Conservation (phyloP, 2,888 invertebrate species). For the Sialis fuliginosa region DNA sequence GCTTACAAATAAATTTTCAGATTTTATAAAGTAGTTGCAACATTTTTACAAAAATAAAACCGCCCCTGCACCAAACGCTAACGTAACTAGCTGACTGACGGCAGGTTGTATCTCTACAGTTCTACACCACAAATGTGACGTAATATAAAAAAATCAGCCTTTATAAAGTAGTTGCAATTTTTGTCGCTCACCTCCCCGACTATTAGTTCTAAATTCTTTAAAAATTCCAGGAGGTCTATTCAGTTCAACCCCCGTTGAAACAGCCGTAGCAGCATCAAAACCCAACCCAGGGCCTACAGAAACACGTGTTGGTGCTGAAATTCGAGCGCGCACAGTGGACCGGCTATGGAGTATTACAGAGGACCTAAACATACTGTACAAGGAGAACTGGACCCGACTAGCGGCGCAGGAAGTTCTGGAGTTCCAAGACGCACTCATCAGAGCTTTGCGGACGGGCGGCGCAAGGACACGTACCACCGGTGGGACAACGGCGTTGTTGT, state of each 20-base stretch:
- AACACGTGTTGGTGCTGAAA: slow-evolving; percentile 29
- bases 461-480: slow-evolving; percentile 24
- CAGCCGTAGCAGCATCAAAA: slow-evolving; percentile 45
- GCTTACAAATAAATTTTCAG: too few relatives aligned
- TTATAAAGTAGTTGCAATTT: too few relatives aligned
- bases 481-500: slow-evolving; percentile 17
- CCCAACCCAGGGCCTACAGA: slow-evolving; percentile 38
- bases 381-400: slow-evolving; percentile 78
- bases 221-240: not conserved
- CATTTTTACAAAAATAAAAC: too few relatives aligned
- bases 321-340: slow-evolving; percentile 58
- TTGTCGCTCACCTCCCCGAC: too few relatives aligned
- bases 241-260: slow-evolving; percentile 27
- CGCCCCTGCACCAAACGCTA: too few relatives aligned
- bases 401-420: slow-evolving; percentile 76
- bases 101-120: too few relatives aligned
- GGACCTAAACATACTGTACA: slow-evolving; percentile 74
- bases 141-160: too few relatives aligned
- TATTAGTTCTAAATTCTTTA: too few relatives aligned
- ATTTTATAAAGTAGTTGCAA: too few relatives aligned
- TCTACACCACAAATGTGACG: too few relatives aligned
- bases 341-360: slow-evolving; percentile 73
- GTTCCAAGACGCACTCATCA: slow-evolving; percentile 51
- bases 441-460: slow-evolving; percentile 20
- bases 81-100: too few relatives aligned